Percentiles rank a stretch among this genome's conserved stretches.
These are phyloP conservation scores for Drosophila pallidifrons DNA, from an alignment of 1,140 invertebrate genomes.

Conservation along the genomic window DNA sequence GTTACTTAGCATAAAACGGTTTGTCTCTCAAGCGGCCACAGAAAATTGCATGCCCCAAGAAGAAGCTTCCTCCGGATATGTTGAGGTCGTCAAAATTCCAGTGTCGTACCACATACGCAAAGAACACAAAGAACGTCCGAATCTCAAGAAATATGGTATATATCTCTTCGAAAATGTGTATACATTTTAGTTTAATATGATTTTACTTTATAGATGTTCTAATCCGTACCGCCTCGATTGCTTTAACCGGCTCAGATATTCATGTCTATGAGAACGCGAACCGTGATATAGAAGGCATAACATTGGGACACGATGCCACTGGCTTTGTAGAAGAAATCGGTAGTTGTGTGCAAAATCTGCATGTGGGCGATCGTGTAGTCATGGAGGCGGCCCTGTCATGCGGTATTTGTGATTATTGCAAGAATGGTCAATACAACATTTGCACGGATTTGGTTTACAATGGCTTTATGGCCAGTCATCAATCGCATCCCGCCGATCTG, in stretches of 20 bases:
- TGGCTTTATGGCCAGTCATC: constrained; percentile 65
- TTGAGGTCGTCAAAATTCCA: constrained; percentile 46
- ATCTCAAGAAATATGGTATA: constrained; percentile 55
- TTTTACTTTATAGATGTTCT: constrained; percentile 59
- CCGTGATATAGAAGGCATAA: constrained; percentile 51
- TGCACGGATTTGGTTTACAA: constrained; percentile 66
- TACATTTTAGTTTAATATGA: background rate
- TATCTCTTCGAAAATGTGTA: too few relatives aligned
- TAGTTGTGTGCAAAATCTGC: constrained; percentile 54
- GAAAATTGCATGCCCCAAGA: background rate
- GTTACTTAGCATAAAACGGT: background rate
- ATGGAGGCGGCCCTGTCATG: constrained; percentile 73
- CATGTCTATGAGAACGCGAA: constrained; percentile 72
- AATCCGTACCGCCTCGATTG: constrained; percentile 58
- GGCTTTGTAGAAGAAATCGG: constrained; percentile 68
- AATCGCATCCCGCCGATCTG: constrained; percentile 71
- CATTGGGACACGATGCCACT: constrained; percentile 73
- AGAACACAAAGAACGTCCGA: constrained; percentile 19
- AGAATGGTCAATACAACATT: constrained; percentile 70
- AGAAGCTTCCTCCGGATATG: background rate
- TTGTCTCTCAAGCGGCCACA: background rate
- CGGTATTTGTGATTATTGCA: constrained; percentile 74
- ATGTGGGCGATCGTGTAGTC: constrained; percentile 70
- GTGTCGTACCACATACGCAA: constrained; percentile 49
- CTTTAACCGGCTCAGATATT: constrained; percentile 69